Base-by-base conservation (phyloP, 2,888 invertebrate genomes). In the Drosophila meridiana region DNA sequence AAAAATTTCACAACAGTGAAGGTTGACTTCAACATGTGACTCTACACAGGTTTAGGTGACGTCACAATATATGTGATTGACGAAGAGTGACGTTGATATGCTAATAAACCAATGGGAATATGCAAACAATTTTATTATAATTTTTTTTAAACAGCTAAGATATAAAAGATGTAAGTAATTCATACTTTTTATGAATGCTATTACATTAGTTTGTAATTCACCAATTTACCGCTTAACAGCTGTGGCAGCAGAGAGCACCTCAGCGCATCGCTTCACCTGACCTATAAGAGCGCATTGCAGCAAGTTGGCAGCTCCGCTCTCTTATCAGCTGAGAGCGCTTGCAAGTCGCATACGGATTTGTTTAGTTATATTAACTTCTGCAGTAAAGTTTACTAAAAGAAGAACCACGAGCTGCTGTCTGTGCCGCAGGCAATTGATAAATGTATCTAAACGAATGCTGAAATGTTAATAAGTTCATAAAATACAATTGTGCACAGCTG, bases 301-400 rank as follows among this genome's bases (percentile, higher is more conserved):
- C 62, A 45, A 68, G 82, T 79, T 73, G 81, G 32, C 80, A 82
- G 80, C 65, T 0, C 53, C 48, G 48, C 32, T 43, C 53, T 77
- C 64, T 77, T 77, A 77, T 77, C 77, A 77, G 77, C 77, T 77
- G 77, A 66, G 77, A 73, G 73, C 59, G 63, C 66, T 73, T 47
- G 48, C 52, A 50, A 66, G 36, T 76, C 68, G 65, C 68, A 53
- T 50, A 64, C 59, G 28, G 55, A 76, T 69, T 76, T 72, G 65
- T 74, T 78, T 78, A 70, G 75, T 78, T 78, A 55, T 67, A 67
- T 74, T 68, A 70, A 52, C 55, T 40, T 47, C 40, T 62, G 26
- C 42, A 65, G 45, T 43, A 55, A 61, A 62, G 53, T 63, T 53
- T 30, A 50, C 42, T 57, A 45, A 61, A 36, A 14, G 13, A 36